Conservation (phyloP, 2,797 vertebrate genomes). For the Stomatorhinus walkeri region DNA sequence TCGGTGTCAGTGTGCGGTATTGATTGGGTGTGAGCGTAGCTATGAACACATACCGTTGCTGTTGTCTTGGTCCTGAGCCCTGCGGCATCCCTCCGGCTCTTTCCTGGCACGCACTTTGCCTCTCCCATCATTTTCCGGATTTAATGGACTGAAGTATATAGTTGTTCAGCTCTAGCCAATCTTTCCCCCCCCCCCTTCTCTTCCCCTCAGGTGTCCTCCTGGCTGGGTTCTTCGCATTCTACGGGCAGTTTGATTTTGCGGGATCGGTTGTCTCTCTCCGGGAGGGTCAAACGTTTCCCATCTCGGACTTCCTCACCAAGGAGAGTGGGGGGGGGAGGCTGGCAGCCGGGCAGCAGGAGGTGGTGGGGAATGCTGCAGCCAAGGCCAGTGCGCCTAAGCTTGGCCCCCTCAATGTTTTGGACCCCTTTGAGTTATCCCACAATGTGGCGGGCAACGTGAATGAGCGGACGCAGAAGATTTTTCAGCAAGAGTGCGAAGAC, state of each 20-base stretch:
- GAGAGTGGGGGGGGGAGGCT: conserved; percentile 2
- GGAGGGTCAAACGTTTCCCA: conserved; percentile 56
- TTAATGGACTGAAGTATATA: not conserved
- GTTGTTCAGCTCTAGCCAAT: not conserved
- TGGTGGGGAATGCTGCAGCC: conserved; percentile 24
- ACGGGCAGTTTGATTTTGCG: conserved; percentile 68
- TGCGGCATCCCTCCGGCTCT: not conserved
- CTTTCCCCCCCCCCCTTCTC: not conserved
- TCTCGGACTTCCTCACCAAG: conserved; percentile 52
- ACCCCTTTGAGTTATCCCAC: conserved; percentile 85
- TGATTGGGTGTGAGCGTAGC: not conserved
- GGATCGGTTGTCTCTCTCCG: conserved; percentile 63
- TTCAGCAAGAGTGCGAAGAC: conserved; percentile 64
- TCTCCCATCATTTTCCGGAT: conserved; percentile 1
- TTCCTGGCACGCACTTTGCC: not conserved
- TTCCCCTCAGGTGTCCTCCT: conserved; percentile 66
- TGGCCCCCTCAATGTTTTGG: conserved; percentile 75
- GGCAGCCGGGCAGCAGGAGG: conserved; percentile 17
- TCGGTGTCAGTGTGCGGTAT: not conserved
- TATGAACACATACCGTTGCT: not conserved
- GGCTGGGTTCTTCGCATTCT: conserved; percentile 74
- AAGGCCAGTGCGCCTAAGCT: conserved; percentile 43
- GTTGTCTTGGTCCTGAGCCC: not conserved
- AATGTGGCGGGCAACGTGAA: conserved; percentile 81
- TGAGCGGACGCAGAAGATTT: conserved; percentile 47